Percentiles rank a stretch among this genome's conserved stretches.
These are phyloP conservation scores for Iguana delicatissima DNA, from an alignment of 2,797 vertebrate species.

Conservation along the genomic window DNA sequence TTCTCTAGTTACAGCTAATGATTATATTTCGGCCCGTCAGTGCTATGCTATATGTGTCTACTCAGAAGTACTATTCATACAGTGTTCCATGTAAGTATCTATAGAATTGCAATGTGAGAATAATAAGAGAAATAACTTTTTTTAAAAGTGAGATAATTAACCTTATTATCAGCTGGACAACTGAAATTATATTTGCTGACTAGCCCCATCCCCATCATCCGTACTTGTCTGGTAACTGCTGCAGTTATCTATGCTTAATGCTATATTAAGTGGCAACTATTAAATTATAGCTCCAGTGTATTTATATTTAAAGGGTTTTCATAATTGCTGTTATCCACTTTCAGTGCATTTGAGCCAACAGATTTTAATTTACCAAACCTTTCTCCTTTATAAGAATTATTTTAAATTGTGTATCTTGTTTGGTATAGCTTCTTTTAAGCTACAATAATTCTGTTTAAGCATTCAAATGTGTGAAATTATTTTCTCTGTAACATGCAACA, in stretches of 20 bases:
- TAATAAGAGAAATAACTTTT: neutral
- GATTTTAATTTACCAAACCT: neutral
- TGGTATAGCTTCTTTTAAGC: neutral
- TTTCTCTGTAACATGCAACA: slow-evolving; percentile 39
- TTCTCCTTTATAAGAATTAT: slow-evolving; percentile 14
- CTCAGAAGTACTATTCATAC: no score
- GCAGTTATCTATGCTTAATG: neutral
- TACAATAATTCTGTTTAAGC: slow-evolving; percentile 9
- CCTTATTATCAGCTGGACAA: no score
- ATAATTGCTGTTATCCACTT: neutral
- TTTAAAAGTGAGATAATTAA: no score
- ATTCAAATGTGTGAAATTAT: slow-evolving; percentile 11
- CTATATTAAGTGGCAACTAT: neutral
- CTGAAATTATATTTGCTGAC: neutral
- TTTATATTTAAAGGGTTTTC: neutral
- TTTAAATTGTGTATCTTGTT: neutral
- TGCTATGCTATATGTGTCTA: no score
- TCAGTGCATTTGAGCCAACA: neutral
- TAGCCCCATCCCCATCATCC: neutral
- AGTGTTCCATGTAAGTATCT: neutral
- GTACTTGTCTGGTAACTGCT: no score
- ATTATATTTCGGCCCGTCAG: no score
- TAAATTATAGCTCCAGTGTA: neutral
- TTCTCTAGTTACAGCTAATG: no score
- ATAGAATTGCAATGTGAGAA: neutral